These are phyloP conservation scores for Proterorhinus semilunaris DNA, from an alignment of 2,113 vertebrate genomes.

Conservation along the genomic window DNA sequence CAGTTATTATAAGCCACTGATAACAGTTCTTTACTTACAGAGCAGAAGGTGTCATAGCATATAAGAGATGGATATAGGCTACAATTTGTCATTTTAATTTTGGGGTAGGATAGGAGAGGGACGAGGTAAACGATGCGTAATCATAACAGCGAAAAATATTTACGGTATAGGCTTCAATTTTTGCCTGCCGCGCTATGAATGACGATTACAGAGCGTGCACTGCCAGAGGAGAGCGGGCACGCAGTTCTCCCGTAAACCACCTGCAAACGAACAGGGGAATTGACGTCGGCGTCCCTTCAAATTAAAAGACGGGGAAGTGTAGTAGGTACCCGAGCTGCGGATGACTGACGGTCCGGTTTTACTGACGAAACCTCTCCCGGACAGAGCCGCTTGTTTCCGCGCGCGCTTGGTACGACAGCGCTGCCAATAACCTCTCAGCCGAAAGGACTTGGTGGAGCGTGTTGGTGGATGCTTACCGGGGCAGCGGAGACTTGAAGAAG, in stretches of 20 bases:
- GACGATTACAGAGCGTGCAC: neutral
- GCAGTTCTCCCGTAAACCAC: slow-evolving; percentile 30
- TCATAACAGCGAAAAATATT: neutral
- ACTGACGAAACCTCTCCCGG: neutral
- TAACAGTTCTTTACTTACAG: no score
- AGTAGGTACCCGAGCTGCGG: rapidly evolving
- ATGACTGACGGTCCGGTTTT: neutral
- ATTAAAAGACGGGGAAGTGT: neutral
- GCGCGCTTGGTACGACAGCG: neutral
- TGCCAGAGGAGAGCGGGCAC: slow-evolving; percentile 10
- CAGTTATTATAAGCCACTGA: no score
- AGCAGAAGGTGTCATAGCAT: no score
- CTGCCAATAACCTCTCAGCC: slow-evolving; percentile 56
- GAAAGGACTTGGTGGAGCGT: slow-evolving; percentile 67
- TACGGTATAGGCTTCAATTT: neutral
- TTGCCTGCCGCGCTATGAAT: neutral
- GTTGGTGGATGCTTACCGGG: slow-evolving; percentile 58
- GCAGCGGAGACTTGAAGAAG: slow-evolving; percentile 52
- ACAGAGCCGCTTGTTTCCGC: rapidly evolving
- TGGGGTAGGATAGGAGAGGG: no score
- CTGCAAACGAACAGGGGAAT: neutral
- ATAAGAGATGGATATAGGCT: no score
- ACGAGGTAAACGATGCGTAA: no score
- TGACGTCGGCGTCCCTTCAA: neutral
- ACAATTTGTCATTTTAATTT: no score